A percentile compares a stretch with the other conserved stretches of the same genome.
Conservation (phyloP, 1,140 invertebrate species). For the Drosophila arawakana region DNA sequence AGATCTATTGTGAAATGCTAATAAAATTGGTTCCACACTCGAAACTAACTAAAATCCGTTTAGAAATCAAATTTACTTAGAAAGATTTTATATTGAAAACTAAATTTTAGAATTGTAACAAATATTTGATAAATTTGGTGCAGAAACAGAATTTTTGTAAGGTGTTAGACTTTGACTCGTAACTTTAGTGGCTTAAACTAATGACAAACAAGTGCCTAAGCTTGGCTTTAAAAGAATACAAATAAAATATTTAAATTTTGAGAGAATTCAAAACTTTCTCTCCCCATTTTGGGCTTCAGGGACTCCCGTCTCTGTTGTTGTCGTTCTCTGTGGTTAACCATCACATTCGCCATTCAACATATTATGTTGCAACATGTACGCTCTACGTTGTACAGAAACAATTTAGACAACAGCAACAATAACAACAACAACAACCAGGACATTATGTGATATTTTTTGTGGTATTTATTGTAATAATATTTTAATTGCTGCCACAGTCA, state of each 20-base stretch:
- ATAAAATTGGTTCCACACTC: no score
- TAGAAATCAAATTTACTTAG: no score
- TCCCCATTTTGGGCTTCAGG: neutral
- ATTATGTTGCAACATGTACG: slow-evolving; percentile 50
- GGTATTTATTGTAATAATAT: slow-evolving; percentile 78
- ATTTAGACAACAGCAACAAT: slow-evolving; percentile 20
- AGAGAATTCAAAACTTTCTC: neutral
- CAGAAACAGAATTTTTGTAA: no score
- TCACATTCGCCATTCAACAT: slow-evolving; percentile 53
- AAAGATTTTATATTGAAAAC: no score
- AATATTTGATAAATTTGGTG: no score
- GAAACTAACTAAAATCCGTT: no score
- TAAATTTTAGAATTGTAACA: no score
- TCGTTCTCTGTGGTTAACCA: slow-evolving; percentile 57
- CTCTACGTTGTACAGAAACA: slow-evolving; percentile 40
- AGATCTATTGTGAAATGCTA: no score
- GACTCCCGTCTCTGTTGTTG: slow-evolving; percentile 25
- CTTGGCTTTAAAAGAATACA: neutral
- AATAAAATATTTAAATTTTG: neutral
- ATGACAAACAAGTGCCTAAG: neutral
- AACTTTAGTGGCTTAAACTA: neutral
- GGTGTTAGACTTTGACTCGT: no score
- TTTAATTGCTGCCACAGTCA: slow-evolving; percentile 70
- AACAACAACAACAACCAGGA: slow-evolving; percentile 15
- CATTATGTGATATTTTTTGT: slow-evolving; percentile 41